phyloP scores from a whole-genome alignment of 2,797 vertebrate species.

The Hypotaenidia philippensis region DNA sequence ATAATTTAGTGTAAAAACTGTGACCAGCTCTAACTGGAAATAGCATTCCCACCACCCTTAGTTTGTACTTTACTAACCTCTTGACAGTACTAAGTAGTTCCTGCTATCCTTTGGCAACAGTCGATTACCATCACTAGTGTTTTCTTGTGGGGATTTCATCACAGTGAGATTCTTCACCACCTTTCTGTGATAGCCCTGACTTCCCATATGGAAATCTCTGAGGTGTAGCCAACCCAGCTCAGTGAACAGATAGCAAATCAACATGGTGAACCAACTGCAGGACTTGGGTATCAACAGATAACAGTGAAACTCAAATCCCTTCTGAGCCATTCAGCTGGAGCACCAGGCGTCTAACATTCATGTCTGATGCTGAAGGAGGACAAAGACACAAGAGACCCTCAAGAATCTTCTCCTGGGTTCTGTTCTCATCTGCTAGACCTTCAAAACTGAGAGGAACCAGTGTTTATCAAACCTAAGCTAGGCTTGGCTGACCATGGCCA shows the following conservation, averaged over 20 bases:
- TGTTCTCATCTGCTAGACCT: neutral
- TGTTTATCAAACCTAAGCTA: neutral
- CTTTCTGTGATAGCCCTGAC: neutral
- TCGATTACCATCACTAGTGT: neutral
- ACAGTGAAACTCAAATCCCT: neutral
- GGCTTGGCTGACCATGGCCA: neutral
- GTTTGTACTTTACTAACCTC: neutral
- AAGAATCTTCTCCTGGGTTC: neutral
- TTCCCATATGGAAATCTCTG: neutral
- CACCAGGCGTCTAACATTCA: neutral
- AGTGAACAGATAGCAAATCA: neutral
- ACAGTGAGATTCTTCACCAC: neutral
- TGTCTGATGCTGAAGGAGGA: neutral
- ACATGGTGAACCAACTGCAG: neutral
- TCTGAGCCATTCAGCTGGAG: neutral
- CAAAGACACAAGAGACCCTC: neutral
- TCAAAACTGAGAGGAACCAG: neutral
- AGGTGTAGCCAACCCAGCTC: neutral
- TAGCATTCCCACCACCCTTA: neutral
- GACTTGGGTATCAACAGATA: neutral
- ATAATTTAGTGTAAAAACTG: slow-evolving; percentile 4
- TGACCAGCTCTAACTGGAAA: slow-evolving; percentile 12
- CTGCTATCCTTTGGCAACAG: neutral
- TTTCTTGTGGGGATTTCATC: neutral
- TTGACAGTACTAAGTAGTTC: neutral